These are phyloP conservation scores for Syndactyla subalaris DNA, from an alignment of 2,797 vertebrate genomes.

Conservation along the genomic window DNA sequence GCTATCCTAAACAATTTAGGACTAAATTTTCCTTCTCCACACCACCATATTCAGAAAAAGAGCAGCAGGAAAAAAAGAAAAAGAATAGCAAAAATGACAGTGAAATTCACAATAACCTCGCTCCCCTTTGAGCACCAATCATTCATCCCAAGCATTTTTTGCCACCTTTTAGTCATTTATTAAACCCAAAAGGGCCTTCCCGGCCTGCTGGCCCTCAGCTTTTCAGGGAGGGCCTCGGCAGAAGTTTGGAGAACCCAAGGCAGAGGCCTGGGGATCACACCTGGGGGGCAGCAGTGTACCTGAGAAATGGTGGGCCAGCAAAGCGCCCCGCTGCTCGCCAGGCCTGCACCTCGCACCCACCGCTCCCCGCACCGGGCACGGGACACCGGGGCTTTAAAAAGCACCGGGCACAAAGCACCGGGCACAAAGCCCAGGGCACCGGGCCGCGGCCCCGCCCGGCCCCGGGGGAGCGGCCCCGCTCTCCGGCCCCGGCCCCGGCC, in stretches of 20 bases:
- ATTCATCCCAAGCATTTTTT: not conserved
- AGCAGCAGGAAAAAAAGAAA: not conserved
- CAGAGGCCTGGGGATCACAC: fast-evolving
- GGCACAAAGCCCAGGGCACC: too few relatives aligned
- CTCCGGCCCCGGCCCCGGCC: too few relatives aligned
- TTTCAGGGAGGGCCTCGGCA: fast-evolving
- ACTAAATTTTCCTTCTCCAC: not conserved
- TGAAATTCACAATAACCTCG: not conserved
- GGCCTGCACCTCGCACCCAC: fast-evolving
- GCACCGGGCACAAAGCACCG: too few relatives aligned
- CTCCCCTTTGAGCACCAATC: fast-evolving
- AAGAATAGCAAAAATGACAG: too few relatives aligned
- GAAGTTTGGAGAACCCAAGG: fast-evolving
- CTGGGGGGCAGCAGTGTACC: fast-evolving
- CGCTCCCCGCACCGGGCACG: too few relatives aligned
- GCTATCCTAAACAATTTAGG: not conserved
- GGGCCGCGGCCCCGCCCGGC: too few relatives aligned
- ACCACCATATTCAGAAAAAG: fast-evolving
- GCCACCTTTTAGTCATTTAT: not conserved
- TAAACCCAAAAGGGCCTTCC: not conserved
- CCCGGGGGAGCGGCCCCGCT: too few relatives aligned
- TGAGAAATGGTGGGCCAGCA: fast-evolving
- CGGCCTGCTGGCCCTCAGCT: not conserved
- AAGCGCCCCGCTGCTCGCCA: fast-evolving
- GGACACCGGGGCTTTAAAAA: too few relatives aligned